phyloP scores from a whole-genome alignment of 1,140 invertebrate species.

The Drosophila hydei region DNA sequence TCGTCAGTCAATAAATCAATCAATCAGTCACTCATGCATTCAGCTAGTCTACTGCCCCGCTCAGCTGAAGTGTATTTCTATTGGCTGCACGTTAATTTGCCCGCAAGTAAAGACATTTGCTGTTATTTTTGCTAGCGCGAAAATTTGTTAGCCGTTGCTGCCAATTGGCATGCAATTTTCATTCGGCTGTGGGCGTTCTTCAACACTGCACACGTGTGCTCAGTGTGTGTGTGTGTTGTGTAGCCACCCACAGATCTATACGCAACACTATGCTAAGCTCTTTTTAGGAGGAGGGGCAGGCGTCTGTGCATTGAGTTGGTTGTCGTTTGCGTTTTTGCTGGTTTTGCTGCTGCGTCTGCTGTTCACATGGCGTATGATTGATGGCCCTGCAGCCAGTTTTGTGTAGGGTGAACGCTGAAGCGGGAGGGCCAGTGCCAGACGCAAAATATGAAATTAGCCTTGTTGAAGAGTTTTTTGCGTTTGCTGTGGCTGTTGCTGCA shows the following conservation, averaged over 20 bases:
- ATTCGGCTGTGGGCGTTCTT: slow-evolving; percentile 47
- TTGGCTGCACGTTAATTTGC: slow-evolving; percentile 53
- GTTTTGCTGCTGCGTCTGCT: slow-evolving; percentile 49
- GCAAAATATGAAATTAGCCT: slow-evolving; percentile 68
- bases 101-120: slow-evolving; percentile 38
- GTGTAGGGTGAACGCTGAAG: slow-evolving; percentile 1
- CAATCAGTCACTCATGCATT: background rate
- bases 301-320: slow-evolving; percentile 57
- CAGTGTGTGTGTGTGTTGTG: slow-evolving; percentile 11
- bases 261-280: slow-evolving; percentile 15
- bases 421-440: slow-evolving; percentile 6
- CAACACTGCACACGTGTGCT: slow-evolving; percentile 12
- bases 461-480: slow-evolving; percentile 24
- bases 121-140: slow-evolving; percentile 24
- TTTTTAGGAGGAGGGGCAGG: background rate
- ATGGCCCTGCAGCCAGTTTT: slow-evolving; percentile 61
- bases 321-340: slow-evolving; percentile 28
- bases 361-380: slow-evolving; percentile 80
- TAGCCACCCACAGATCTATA: slow-evolving; percentile 31
- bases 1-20: background rate
- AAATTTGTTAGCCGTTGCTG: slow-evolving; percentile 44
- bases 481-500: slow-evolving; percentile 23
- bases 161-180: slow-evolving; percentile 67
- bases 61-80: slow-evolving; percentile 26
- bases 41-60: background rate